Evolutionary conservation across 1,140 invertebrate species (phyloP), one percentile per base, ranked within the genome.

Genomic region (Thalassaphorura encarpata): DNA sequence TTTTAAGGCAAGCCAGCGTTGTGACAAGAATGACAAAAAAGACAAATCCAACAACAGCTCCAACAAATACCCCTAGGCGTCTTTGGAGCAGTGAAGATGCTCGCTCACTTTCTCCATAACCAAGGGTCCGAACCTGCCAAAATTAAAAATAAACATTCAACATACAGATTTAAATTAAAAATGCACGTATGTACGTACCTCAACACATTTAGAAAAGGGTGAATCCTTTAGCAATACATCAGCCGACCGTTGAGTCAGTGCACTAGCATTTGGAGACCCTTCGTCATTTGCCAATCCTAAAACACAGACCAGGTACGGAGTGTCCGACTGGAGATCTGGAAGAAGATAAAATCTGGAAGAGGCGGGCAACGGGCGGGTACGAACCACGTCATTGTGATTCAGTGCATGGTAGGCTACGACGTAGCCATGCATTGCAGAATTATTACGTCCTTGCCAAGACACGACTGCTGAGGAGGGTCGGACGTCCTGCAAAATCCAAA

Each of bases 261-360:
- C 51, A 45, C 52, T 56, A 2, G 61, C 60, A 1, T 64, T 65
- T 21, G 60, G 54, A 48, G 61, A 64, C 33, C 54, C 64, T 18
- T 66, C 51, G 77, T 83, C 83, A 69, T 82, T 83, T 51, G 85
- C 84, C 26, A 87, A 73, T 2, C 86, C 87, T 54, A 88, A 74
- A 21, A 92, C 85, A 70, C 89, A 93, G 62, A 93, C 83, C 49
- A 81, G 77, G 72, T 93, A 93, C 51, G 80, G 77, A 0, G 84
- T 85, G 66, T 83, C 84, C 0, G 88, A 80, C 50, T 76, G 78
- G 48, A 93, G 73, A 64, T 81, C 78, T 23, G 77, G 78, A 41
- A 93, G 72, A 69, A 82, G 82, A 29, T 83, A 80, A 1, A 81
- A 83, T 61, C 85, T 47, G 24, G 54, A 58, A 2, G 54, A 52